These are phyloP conservation scores for Zelleria hepariella DNA, from an alignment of 2,888 invertebrate species.

Conservation along the genomic window DNA sequence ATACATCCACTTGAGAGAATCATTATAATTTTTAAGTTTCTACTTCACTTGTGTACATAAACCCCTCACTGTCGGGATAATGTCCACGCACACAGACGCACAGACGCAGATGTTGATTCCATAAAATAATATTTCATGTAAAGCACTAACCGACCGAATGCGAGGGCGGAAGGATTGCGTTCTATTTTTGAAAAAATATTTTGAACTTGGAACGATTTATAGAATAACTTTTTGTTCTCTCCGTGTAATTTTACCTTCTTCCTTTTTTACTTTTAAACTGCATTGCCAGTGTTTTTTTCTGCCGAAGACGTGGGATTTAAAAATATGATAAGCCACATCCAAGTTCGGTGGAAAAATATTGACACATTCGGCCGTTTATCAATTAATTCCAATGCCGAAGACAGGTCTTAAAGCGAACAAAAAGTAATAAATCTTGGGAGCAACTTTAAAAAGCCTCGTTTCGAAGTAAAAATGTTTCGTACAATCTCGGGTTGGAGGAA, in stretches of 20 bases:
- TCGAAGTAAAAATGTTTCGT: constrained; percentile 72
- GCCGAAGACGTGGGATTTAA: background rate
- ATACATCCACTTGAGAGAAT: constrained; percentile 63
- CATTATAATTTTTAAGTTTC: constrained; percentile 20
- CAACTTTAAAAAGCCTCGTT: constrained; percentile 68
- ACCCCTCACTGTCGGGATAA: constrained; percentile 38
- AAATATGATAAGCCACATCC: constrained; percentile 1
- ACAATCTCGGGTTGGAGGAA: constrained; percentile 69
- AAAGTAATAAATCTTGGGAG: constrained; percentile 55
- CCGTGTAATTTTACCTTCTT: no score
- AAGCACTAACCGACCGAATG: constrained; percentile 63
- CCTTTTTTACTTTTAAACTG: background rate
- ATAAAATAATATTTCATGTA: constrained; percentile 73
- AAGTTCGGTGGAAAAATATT: constrained; percentile 27
- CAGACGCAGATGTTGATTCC: constrained; percentile 69
- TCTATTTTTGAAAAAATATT: constrained; percentile 66
- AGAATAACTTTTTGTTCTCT: constrained; percentile 17
- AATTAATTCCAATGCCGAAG: constrained; percentile 58
- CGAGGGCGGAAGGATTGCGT: constrained; percentile 71
- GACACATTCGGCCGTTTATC: constrained; percentile 60
- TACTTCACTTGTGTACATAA: constrained; percentile 56
- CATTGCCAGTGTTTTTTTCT: background rate
- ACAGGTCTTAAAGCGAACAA: constrained; percentile 55
- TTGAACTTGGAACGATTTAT: constrained; percentile 30
- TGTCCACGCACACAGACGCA: constrained; percentile 41